phyloP scores from a whole-genome alignment of 2,888 invertebrate genomes.

The Aplocera efformata region DNA sequence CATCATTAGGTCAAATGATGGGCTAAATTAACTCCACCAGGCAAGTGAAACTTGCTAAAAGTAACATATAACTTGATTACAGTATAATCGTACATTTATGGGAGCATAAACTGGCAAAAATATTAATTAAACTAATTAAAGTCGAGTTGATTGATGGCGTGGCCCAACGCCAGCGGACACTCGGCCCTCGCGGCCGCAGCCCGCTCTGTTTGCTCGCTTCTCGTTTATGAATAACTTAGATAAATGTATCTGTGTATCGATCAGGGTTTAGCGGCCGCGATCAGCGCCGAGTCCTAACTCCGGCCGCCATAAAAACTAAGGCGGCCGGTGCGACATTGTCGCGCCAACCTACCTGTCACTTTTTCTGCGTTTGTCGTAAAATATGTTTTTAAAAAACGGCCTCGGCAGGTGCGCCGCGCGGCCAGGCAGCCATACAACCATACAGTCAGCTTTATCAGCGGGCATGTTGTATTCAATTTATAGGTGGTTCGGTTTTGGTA shows the following conservation, averaged over 20 bases:
- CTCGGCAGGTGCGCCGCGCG: slow-evolving; percentile 59
- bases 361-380: slow-evolving; percentile 63
- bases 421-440: slow-evolving; percentile 25
- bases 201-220: too few species aligned
- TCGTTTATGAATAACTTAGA: too few species aligned
- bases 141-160: slow-evolving; percentile 20
- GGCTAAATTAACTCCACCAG: too few species aligned
- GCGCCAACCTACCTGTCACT: slow-evolving; percentile 41
- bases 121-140: slow-evolving; percentile 25
- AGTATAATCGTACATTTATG: slow-evolving; percentile 2
- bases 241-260: too few species aligned
- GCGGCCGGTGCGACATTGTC: slow-evolving; percentile 16
- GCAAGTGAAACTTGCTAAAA: slow-evolving; percentile 1
- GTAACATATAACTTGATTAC: slow-evolving; percentile 3
- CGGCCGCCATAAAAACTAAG: slow-evolving; percentile 3
- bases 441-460: slow-evolving; percentile 49
- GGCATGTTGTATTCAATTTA: slow-evolving; percentile 59
- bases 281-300: too few species aligned
- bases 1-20: too few species aligned
- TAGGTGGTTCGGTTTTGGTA: slow-evolving; percentile 55
- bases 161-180: slow-evolving; percentile 3
- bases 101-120: slow-evolving; percentile 14
- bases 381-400: slow-evolving; percentile 58
- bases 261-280: too few species aligned
- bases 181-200: neutral